A percentile compares a stretch with the other conserved stretches of the same genome.
These are phyloP conservation scores for Drosophila stalkeri DNA, from an alignment of 2,888 invertebrate genomes.

Conservation along the genomic window DNA sequence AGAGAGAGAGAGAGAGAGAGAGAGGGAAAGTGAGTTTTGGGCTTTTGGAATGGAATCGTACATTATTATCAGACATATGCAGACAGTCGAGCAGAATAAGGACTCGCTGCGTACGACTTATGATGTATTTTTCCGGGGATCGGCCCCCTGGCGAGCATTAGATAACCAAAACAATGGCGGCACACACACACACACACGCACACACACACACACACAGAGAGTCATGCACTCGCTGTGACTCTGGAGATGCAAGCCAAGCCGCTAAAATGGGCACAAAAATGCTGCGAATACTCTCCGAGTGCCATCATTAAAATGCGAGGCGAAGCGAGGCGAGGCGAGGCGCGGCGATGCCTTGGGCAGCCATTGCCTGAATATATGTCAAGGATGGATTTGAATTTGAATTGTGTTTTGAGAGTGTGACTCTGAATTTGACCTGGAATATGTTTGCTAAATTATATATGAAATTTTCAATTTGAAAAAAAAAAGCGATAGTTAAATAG, in stretches of 20 bases:
- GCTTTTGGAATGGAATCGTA: too few species aligned
- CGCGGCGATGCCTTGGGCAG: conserved; percentile 22
- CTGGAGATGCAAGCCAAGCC: conserved; percentile 33
- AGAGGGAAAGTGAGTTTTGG: too few species aligned
- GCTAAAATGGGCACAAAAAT: conserved; percentile 10
- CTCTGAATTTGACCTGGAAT: not conserved
- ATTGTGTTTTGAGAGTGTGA: not conserved
- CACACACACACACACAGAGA: conserved; percentile 2
- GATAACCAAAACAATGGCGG: conserved; percentile 72
- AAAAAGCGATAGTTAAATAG: too few species aligned
- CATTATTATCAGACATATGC: conserved; percentile 65
- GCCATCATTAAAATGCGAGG: conserved; percentile 43
- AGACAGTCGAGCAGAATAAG: conserved; percentile 42
- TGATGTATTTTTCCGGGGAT: conserved; percentile 61
- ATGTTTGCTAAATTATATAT: not conserved
- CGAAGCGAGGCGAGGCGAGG: not conserved
- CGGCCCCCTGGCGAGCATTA: conserved; percentile 58
- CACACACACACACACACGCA: conserved; percentile 32
- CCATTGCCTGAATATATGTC: conserved; percentile 47
- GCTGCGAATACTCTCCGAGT: conserved; percentile 35
- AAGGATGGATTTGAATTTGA: conserved; percentile 9
- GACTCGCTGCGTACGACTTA: conserved; percentile 57
- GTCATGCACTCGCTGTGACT: conserved; percentile 5
- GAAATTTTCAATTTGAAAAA: too few species aligned
- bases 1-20: too few species aligned